These are phyloP conservation scores for Orcinus orca DNA, from an alignment of 2,113 vertebrate genomes.

Conservation along the genomic window DNA sequence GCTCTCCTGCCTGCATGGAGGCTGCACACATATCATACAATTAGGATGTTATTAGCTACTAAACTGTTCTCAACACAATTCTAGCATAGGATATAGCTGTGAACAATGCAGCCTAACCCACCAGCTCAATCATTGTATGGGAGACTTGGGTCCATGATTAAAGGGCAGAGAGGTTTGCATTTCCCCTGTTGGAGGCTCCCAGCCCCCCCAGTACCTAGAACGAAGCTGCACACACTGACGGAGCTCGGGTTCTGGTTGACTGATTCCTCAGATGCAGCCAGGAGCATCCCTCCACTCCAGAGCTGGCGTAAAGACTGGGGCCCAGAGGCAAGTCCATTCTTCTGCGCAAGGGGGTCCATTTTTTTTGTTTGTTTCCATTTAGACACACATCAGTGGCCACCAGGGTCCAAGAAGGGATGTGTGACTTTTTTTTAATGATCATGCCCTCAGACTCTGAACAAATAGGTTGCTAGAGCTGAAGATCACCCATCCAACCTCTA, in stretches of 20 bases:
- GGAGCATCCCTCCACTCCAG: neutral
- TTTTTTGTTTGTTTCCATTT: too few species aligned
- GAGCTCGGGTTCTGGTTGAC: neutral
- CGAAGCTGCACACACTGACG: fast-evolving
- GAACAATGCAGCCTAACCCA: neutral
- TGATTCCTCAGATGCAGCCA: neutral
- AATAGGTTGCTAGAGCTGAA: neutral
- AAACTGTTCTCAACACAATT: neutral
- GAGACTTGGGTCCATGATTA: neutral
- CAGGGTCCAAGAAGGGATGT: neutral
- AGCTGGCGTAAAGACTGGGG: fast-evolving
- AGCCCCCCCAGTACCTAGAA: too few species aligned
- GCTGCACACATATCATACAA: fast-evolving
- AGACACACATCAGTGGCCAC: neutral
- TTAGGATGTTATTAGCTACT: neutral
- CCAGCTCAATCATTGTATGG: neutral
- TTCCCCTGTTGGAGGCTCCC: neutral
- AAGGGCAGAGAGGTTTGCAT: too few species aligned
- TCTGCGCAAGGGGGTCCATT: neutral
- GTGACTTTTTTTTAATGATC: neutral
- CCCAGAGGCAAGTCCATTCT: neutral
- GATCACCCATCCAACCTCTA: too few species aligned
- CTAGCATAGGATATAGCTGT: fast-evolving
- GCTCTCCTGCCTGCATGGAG: neutral
- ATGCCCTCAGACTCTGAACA: neutral